These are phyloP conservation scores for Polylopha cassiicola DNA, from an alignment of 2,888 invertebrate genomes.

Conservation along the genomic window DNA sequence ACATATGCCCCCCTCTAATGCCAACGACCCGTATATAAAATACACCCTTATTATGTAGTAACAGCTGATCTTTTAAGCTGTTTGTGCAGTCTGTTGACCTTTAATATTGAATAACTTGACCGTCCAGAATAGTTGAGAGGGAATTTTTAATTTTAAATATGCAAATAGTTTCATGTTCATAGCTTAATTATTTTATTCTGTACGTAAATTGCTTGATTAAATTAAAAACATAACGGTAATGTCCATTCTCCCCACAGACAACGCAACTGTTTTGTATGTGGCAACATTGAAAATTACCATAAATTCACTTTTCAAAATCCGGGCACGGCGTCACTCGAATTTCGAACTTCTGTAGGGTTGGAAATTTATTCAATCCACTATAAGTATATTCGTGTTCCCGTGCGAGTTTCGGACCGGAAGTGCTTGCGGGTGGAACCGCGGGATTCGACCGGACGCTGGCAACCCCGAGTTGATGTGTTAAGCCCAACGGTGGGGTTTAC, in stretches of 20 bases:
- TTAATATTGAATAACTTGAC: conserved; percentile 12
- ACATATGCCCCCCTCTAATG: conserved; percentile 70
- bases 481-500: conserved; percentile 19
- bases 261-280: no score
- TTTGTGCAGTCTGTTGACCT: conserved; percentile 17
- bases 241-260: no score
- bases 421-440: conserved; percentile 20
- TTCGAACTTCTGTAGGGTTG: conserved; percentile 11
- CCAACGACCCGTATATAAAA: conserved; percentile 57
- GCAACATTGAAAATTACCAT: no score
- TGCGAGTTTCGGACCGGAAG: conserved; percentile 21
- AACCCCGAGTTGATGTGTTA: conserved; percentile 21
- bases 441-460: conserved; percentile 21
- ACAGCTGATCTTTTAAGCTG: conserved; percentile 27
- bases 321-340: neutral
- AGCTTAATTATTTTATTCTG: no score
- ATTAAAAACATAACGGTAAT: no score
- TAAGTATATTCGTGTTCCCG: conserved; percentile 18
- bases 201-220: no score
- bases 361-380: conserved; percentile 18
- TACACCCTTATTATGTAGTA: conserved; percentile 21
- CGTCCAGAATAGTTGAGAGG: neutral
- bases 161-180: no score
- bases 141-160: neutral
- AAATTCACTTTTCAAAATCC: no score